These are phyloP conservation scores for Triplophysa dalaica DNA, from an alignment of 2,113 vertebrate genomes.

Conservation along the genomic window DNA sequence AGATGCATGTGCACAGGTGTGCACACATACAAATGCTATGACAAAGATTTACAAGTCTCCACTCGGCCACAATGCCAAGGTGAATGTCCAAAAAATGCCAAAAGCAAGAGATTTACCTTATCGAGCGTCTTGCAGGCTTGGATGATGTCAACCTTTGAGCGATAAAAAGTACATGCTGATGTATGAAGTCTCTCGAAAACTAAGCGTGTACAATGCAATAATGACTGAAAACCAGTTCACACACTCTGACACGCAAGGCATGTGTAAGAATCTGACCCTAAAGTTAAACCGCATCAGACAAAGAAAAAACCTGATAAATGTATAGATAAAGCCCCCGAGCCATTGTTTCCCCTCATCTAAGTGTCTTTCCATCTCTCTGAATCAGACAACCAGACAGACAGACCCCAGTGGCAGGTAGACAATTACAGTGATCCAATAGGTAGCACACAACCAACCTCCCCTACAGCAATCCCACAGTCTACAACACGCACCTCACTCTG, in stretches of 20 bases:
- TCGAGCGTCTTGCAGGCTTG: constrained; percentile 12
- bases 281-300: constrained; percentile 37
- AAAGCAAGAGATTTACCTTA: constrained; percentile 9
- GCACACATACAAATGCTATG: constrained; percentile 22
- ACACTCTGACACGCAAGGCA: background rate
- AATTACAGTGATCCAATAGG: constrained; percentile 71
- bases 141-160: constrained; percentile 15
- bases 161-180: constrained; percentile 11
- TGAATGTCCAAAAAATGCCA: background rate
- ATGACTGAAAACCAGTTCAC: background rate
- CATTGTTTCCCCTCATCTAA: background rate
- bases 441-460: constrained; percentile 64
- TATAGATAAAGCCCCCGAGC: background rate
- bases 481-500: constrained; percentile 51
- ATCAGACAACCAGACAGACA: constrained; percentile 39
- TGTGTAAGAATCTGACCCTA: background rate
- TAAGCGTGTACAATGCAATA: background rate
- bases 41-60: background rate
- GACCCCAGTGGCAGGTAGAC: constrained; percentile 71
- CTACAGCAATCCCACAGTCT: constrained; percentile 62
- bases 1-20: constrained; percentile 33
- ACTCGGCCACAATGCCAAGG: background rate
- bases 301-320: constrained; percentile 11
- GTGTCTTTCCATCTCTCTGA: constrained; percentile 35
- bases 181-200: constrained; percentile 1